Percentiles rank a stretch among this genome's conserved stretches.
Evolutionary conservation across 2,888 invertebrate species (phyloP).

Genomic region (Myopa tessellatipennis): DNA sequence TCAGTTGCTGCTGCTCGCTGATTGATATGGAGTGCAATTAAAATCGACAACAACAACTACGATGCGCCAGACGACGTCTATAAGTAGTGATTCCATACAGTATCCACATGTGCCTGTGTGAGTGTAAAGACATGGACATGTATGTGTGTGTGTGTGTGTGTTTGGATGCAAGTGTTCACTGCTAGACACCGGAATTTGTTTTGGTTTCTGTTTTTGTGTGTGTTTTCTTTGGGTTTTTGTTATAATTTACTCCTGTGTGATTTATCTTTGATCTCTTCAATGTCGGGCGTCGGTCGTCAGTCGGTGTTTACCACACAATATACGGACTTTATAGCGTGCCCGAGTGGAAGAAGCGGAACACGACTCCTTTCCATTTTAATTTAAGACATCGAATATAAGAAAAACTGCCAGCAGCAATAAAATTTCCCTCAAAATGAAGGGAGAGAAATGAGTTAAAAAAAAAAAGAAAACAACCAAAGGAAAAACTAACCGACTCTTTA

Average conservation of each 20-base stretch:
- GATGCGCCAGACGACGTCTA: not conserved
- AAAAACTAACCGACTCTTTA: too few species aligned
- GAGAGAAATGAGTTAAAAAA: not conserved
- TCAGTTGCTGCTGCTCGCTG: not conserved
- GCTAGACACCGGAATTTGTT: not conserved
- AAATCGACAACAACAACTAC: constrained; percentile 5
- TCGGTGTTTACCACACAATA: not conserved
- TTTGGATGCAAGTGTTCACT: not conserved
- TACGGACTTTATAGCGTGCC: too few species aligned
- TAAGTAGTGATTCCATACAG: too few species aligned
- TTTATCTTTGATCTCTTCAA: constrained; percentile 36
- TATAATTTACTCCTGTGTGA: constrained; percentile 9
- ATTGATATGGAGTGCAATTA: constrained; percentile 30
- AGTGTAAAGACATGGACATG: too few species aligned
- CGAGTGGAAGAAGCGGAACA: not conserved
- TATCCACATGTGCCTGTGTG: too few species aligned
- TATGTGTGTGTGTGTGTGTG: too few species aligned
- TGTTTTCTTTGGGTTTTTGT: not conserved
- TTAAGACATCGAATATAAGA: constrained; percentile 8
- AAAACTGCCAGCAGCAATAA: not conserved
- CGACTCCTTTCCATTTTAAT: constrained; percentile 1
- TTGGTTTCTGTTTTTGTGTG: not conserved
- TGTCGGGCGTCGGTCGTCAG: not conserved
- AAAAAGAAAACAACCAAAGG: not conserved
- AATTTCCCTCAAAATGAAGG: constrained; percentile 7